Evolutionary conservation across 2,113 vertebrate species (phyloP).

Genomic region (Leptocoma aspasia): DNA sequence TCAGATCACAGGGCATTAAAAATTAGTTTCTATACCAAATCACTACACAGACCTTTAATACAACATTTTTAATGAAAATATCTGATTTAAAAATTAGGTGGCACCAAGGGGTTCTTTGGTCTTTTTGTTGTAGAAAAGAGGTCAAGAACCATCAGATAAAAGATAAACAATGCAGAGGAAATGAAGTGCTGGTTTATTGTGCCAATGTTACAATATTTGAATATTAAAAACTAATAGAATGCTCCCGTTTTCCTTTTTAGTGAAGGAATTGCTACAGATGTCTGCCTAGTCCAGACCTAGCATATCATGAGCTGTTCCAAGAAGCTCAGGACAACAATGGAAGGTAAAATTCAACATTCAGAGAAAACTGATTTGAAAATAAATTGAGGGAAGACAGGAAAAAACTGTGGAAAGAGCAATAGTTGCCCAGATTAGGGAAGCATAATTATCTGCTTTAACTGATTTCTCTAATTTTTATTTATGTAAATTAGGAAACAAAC

Average conservation of each 20-base stretch:
- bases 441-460: background rate
- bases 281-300: background rate
- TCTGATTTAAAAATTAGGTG: rapidly evolving
- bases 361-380: background rate
- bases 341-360: background rate
- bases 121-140: background rate
- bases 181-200: background rate
- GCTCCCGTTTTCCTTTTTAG: background rate
- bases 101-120: background rate
- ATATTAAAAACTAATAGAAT: background rate
- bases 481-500: background rate
- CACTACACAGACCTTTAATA: background rate
- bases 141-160: background rate
- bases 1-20: background rate
- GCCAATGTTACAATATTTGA: background rate
- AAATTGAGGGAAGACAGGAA: background rate
- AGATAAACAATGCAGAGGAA: background rate
- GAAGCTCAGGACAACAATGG: background rate
- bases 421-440: background rate
- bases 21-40: background rate
- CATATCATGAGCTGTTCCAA: background rate
- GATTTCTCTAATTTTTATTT: background rate
- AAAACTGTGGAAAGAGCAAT: background rate
- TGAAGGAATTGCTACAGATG: background rate
- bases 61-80: background rate